phyloP scores from a whole-genome alignment of 1,140 invertebrate species.

The Chelonus insularis region DNA sequence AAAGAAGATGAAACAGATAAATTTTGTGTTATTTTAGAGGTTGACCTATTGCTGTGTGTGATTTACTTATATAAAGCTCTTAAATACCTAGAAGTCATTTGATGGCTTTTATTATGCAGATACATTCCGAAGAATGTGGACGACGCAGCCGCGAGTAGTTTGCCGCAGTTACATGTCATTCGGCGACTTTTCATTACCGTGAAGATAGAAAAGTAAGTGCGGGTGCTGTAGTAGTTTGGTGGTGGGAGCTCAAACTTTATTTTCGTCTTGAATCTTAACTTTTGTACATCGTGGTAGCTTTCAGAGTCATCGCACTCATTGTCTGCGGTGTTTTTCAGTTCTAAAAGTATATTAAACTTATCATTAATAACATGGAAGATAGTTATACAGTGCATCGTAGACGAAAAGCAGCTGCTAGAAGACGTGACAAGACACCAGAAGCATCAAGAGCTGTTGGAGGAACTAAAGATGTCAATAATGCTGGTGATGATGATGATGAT shows the following conservation, averaged over 20 bases:
- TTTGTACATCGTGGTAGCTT: slow-evolving; percentile 1
- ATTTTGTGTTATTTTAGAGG: not conserved
- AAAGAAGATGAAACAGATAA: slow-evolving; percentile 5
- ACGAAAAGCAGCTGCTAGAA: slow-evolving; percentile 48
- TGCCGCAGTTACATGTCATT: too few species aligned
- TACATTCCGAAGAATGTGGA: too few species aligned
- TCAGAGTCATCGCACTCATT: not conserved
- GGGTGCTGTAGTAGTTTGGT: slow-evolving; percentile 24
- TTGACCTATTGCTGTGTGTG: not conserved
- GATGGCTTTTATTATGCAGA: too few species aligned
- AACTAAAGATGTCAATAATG: slow-evolving; percentile 11
- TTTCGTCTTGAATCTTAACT: slow-evolving; percentile 41
- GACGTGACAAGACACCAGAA: slow-evolving; percentile 51
- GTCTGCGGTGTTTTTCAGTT: not conserved
- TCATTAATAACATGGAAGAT: slow-evolving; percentile 47
- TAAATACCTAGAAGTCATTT: too few species aligned
- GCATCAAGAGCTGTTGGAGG: slow-evolving; percentile 21
- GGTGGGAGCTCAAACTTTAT: slow-evolving; percentile 49
- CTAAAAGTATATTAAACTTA: slow-evolving; percentile 9
- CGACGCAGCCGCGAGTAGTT: too few species aligned
- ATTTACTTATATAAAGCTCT: not conserved
- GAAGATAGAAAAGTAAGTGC: not conserved
- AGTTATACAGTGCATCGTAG: slow-evolving; percentile 56
- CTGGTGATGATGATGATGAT: slow-evolving; percentile 42
- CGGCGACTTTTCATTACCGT: not conserved